These are phyloP conservation scores for Triops longicaudatus DNA, from an alignment of 1,140 invertebrate species.

Conservation along the genomic window DNA sequence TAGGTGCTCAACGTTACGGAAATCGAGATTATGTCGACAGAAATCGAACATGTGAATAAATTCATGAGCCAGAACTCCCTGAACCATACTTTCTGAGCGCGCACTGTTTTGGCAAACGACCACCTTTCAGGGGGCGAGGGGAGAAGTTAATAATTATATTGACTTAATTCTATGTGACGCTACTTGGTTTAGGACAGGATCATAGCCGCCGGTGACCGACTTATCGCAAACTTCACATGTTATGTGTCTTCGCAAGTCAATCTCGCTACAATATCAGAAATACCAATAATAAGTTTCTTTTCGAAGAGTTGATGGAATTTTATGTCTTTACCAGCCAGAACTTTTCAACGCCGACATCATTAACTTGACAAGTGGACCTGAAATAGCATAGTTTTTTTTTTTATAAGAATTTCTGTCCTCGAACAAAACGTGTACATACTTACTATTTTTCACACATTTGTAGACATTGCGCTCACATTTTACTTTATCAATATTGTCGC, in stretches of 20 bases:
- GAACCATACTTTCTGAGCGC: conserved; percentile 52
- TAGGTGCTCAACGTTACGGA: conserved; percentile 82
- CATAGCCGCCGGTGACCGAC: conserved; percentile 81
- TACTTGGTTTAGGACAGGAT: conserved; percentile 77
- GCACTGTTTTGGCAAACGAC: conserved; percentile 84
- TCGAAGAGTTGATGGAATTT: conserved; percentile 23
- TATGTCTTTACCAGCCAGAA: conserved; percentile 65
- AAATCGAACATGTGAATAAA: conserved; percentile 96
- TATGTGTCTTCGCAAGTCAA: conserved; percentile 78
- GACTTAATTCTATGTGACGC: neutral
- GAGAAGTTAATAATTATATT: conserved; percentile 16
- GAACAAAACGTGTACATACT: conserved; percentile 32
- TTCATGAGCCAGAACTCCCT: conserved; percentile 78
- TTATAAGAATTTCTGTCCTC: neutral
- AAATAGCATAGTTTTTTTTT: conserved; percentile 35
- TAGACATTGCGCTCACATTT: conserved; percentile 75
- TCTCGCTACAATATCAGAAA: conserved; percentile 47
- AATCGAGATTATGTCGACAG: conserved; percentile 79
- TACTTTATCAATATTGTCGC: conserved; percentile 56
- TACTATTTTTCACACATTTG: conserved; percentile 64
- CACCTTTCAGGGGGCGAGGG: conserved; percentile 53
- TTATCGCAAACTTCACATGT: conserved; percentile 82
- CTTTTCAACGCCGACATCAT: conserved; percentile 74
- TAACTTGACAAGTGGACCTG: conserved; percentile 71
- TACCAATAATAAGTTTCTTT: conserved; percentile 23